phyloP scores from a whole-genome alignment of 2,113 vertebrate genomes.

The Rana temporaria region DNA sequence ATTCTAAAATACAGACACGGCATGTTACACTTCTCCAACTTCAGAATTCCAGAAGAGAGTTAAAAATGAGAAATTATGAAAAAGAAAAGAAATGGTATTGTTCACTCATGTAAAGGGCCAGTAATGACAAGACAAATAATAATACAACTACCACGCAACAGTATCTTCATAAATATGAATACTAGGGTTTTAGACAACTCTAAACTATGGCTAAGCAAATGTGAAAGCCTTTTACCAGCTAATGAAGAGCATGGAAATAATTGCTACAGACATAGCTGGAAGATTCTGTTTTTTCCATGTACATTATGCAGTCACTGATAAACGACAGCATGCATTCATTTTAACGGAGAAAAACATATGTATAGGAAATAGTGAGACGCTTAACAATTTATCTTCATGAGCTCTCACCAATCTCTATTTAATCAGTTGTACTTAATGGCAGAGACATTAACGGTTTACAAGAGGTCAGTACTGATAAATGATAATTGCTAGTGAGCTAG shows the following conservation, averaged over 20 bases:
- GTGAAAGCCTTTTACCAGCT: slow-evolving; percentile 21
- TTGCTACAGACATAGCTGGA: slow-evolving; percentile 34
- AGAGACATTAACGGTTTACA: slow-evolving; percentile 43
- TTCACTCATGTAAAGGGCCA: neutral
- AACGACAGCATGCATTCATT: slow-evolving; percentile 35
- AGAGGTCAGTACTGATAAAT: slow-evolving; percentile 49
- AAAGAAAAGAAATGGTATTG: neutral
- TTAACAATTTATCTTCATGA: slow-evolving; percentile 48
- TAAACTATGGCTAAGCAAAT: slow-evolving; percentile 28
- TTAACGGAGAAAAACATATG: slow-evolving; percentile 34
- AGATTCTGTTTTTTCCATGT: slow-evolving; percentile 16
- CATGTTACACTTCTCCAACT: neutral
- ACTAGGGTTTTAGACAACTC: slow-evolving; percentile 4
- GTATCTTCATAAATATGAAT: slow-evolving; percentile 48
- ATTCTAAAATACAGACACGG: neutral
- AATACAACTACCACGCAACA: slow-evolving; percentile 1
- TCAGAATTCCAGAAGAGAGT: neutral
- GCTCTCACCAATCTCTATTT: slow-evolving; percentile 29
- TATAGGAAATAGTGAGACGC: slow-evolving; percentile 24
- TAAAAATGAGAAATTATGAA: neutral
- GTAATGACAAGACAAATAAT: slow-evolving; percentile 22
- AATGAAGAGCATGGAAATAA: slow-evolving; percentile 51
- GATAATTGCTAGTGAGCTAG: slow-evolving; percentile 31
- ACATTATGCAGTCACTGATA: slow-evolving; percentile 44
- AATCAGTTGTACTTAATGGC: slow-evolving; percentile 32